Conservation (phyloP, 1,140 invertebrate genomes). For the Globodera ellingtonae region DNA sequence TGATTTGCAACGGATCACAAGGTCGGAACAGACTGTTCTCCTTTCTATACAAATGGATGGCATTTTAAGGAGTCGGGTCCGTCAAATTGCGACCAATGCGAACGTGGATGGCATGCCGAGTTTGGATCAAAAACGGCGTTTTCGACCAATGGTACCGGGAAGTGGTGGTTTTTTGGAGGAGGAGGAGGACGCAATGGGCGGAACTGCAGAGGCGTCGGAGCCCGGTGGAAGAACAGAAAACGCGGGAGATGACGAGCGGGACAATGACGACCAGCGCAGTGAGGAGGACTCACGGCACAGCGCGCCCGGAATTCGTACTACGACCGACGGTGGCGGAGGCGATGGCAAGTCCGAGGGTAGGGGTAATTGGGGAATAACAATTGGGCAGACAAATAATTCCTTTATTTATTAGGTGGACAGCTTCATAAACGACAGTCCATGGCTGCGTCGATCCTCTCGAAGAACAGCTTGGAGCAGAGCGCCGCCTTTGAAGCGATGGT, state of each 20-base stretch:
- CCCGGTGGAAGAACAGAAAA: background rate
- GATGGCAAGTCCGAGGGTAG: background rate
- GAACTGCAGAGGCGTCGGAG: conserved; percentile 7
- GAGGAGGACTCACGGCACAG: background rate
- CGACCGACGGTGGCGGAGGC: background rate
- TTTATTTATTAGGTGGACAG: background rate
- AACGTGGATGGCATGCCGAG: conserved; percentile 12
- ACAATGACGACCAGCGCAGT: background rate
- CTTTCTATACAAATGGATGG: background rate
- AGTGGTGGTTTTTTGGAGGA: conserved; percentile 24
- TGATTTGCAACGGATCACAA: conserved; percentile 27
- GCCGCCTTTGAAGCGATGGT: conserved; percentile 25
- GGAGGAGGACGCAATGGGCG: conserved; percentile 26
- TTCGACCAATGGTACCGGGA: background rate
- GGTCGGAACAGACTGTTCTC: conserved; percentile 3
- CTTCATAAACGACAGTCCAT: conserved; percentile 17
- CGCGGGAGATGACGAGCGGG: background rate
- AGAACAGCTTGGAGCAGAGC: conserved; percentile 37
- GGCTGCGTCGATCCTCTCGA: conserved; percentile 21
- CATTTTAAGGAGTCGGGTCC: conserved; percentile 28
- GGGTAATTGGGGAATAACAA: background rate
- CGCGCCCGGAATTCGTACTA: background rate
- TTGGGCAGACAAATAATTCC: background rate
- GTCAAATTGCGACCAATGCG: conserved; percentile 25
- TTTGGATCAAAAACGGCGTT: background rate